These are phyloP conservation scores for Centropristis striata DNA, from an alignment of 2,113 vertebrate genomes.

Conservation along the genomic window DNA sequence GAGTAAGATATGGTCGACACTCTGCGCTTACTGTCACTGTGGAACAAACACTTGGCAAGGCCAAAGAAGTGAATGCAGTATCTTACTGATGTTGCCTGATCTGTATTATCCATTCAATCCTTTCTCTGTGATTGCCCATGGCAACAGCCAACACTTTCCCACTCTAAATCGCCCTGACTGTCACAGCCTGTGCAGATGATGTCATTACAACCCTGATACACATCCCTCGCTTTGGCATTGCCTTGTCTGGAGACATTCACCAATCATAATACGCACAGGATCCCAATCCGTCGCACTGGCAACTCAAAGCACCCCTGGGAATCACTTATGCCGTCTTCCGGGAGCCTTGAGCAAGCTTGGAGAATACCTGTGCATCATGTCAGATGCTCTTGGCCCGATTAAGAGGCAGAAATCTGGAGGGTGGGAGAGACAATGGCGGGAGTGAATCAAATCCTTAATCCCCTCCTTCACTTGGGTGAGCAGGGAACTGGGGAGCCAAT, in stretches of 20 bases:
- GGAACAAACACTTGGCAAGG: constrained; percentile 49
- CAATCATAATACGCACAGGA: constrained; percentile 71
- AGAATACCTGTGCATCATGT: constrained; percentile 66
- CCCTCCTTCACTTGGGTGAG: constrained; percentile 66
- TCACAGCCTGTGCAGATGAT: constrained; percentile 74
- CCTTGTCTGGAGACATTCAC: constrained; percentile 68
- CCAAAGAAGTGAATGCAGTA: constrained; percentile 48
- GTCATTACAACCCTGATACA: constrained; percentile 77
- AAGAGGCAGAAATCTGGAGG: constrained; percentile 63
- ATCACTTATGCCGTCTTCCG: constrained; percentile 54
- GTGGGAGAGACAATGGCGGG: constrained; percentile 74
- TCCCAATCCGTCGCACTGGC: constrained; percentile 70
- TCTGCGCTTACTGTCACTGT: constrained; percentile 24
- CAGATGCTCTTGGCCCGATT: constrained; percentile 68
- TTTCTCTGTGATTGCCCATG: constrained; percentile 67
- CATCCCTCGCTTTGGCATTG: constrained; percentile 68
- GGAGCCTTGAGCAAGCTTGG: constrained; percentile 53
- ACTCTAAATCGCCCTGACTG: constrained; percentile 70
- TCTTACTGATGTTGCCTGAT: constrained; percentile 66
- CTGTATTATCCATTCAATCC: constrained; percentile 68
- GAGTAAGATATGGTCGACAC: constrained; percentile 32
- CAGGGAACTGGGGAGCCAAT: constrained; percentile 51
- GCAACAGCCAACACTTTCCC: constrained; percentile 70
- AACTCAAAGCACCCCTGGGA: constrained; percentile 64
- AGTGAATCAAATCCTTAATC: constrained; percentile 81